These are phyloP conservation scores for Clarias batrachus DNA, from an alignment of 2,113 vertebrate species.

Conservation along the genomic window DNA sequence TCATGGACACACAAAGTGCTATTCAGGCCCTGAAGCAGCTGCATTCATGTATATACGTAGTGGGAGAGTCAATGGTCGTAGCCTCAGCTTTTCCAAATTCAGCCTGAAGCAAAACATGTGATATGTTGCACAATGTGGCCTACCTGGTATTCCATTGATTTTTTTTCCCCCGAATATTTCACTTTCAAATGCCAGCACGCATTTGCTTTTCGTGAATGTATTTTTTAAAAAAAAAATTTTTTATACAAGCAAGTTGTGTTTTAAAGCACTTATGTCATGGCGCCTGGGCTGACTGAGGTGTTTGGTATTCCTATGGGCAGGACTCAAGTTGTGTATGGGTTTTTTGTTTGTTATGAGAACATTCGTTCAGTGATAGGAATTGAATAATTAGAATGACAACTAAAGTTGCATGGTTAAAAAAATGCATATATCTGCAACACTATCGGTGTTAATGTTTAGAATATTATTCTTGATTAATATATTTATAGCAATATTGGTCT, in stretches of 20 bases:
- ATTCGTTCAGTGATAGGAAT: neutral
- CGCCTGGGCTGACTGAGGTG: conserved; percentile 47
- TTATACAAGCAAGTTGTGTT: conserved; percentile 51
- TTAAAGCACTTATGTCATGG: conserved; percentile 52
- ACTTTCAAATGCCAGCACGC: conserved; percentile 33
- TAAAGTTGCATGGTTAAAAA: neutral
- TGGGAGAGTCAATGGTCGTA: conserved; percentile 72
- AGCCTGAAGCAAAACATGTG: conserved; percentile 65
- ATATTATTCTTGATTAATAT: no score
- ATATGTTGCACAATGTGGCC: conserved; percentile 48
- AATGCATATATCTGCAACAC: neutral
- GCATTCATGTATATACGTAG: conserved; percentile 71
- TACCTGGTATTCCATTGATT: conserved; percentile 53
- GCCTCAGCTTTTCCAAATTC: conserved; percentile 69
- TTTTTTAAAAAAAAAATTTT: conserved; percentile 18
- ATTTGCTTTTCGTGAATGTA: conserved; percentile 25
- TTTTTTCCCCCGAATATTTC: neutral
- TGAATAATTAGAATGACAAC: neutral
- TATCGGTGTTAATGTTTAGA: no score
- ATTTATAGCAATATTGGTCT: neutral
- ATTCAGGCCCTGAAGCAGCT: conserved; percentile 69
- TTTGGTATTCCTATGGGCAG: conserved; percentile 18
- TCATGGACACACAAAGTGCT: conserved; percentile 69
- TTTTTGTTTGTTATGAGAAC: conserved; percentile 8
- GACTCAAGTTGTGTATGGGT: neutral